A percentile compares a stretch with the other conserved stretches of the same genome.
Conservation (phyloP, 2,113 vertebrate genomes). For the Chaetops frenatus region DNA sequence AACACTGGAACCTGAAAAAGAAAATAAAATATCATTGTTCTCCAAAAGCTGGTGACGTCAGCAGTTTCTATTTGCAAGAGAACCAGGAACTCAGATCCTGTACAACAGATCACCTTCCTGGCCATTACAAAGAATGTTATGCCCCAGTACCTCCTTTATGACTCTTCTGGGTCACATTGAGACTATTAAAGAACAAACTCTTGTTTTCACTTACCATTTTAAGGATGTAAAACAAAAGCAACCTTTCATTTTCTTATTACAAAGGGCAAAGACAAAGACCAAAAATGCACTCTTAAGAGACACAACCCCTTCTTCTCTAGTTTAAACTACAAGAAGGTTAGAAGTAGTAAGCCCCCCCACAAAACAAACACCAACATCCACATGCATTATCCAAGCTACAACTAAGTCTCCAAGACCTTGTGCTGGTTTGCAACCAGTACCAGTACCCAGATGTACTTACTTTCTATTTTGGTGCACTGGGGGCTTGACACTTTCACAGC, state of each 20-base stretch:
- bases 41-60: neutral
- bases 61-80: neutral
- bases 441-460: constrained; percentile 66
- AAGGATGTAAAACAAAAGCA: neutral
- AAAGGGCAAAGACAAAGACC: neutral
- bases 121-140: neutral
- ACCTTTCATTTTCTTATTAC: neutral
- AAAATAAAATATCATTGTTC: neutral
- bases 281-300: neutral
- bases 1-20: constrained; percentile 68
- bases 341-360: neutral
- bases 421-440: neutral
- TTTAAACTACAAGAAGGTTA: neutral
- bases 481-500: constrained; percentile 82
- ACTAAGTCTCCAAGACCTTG: neutral
- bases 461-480: constrained; percentile 82
- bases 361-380: neutral
- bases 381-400: neutral
- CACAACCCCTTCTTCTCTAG: neutral
- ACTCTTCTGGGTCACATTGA: neutral
- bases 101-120: neutral
- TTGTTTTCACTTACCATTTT: neutral
- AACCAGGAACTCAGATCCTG: neutral
- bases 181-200: neutral
- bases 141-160: neutral